Conservation (phyloP, 2,797 vertebrate species). For the Acrossocheilus wenchowensis region DNA sequence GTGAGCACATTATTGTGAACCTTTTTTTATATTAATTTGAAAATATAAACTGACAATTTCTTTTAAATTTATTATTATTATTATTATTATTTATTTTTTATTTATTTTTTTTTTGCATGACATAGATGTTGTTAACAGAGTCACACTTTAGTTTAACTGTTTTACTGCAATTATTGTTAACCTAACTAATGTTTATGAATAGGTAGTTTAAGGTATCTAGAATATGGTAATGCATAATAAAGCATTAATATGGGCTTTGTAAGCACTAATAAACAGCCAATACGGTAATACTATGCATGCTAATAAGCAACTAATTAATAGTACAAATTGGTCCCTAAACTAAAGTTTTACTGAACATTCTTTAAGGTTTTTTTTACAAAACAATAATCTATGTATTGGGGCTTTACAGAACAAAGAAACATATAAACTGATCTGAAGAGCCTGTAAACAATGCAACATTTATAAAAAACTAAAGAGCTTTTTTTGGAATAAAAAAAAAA, state of each 20-base stretch:
- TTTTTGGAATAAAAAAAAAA: not conserved
- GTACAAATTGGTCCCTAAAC: not conserved
- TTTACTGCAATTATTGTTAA: not conserved
- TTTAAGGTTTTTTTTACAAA: not conserved
- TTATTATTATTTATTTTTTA: no score
- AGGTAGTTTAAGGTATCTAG: not conserved
- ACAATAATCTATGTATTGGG: not conserved
- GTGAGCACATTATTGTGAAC: no score
- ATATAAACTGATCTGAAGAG: not conserved
- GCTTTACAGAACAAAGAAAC: not conserved
- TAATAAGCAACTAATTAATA: not conserved
- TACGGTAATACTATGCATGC: no score
- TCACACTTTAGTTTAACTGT: not conserved
- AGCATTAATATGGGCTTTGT: no score
- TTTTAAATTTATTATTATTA: not conserved
- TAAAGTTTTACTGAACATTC: not conserved
- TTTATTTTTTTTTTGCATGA: not conserved
- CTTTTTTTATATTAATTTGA: not conserved
- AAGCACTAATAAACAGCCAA: no score
- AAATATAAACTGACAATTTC: not conserved
- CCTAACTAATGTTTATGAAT: not conserved
- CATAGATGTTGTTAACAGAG: not conserved
- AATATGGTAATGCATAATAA: no score
- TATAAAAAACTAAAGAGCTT: not conserved
- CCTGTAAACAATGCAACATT: not conserved